Percentiles rank a stretch among this genome's conserved stretches.
Conservation (phyloP, 2,888 invertebrate genomes). For the Drosophila trichaetosa region DNA sequence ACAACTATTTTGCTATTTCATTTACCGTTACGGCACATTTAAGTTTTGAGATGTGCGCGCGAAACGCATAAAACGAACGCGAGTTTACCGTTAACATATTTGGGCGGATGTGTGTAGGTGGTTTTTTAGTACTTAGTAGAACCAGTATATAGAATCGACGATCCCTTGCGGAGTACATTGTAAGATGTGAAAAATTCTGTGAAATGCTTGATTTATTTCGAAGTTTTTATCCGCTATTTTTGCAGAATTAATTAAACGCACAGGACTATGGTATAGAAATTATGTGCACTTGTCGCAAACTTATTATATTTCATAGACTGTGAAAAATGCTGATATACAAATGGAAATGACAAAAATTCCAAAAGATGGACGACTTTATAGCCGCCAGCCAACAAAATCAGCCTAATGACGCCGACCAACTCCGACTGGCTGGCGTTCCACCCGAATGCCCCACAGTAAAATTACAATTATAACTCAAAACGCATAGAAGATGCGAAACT, state of each 20-base stretch:
- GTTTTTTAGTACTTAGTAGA: slow-evolving; percentile 20
- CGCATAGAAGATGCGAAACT: slow-evolving; percentile 76
- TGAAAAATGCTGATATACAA: slow-evolving; percentile 73
- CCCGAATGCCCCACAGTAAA: slow-evolving; percentile 67
- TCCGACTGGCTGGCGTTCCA: slow-evolving; percentile 57
- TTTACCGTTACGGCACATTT: slow-evolving; percentile 82
- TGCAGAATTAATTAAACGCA: slow-evolving; percentile 39
- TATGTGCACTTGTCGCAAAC: slow-evolving; percentile 77
- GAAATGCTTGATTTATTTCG: slow-evolving; percentile 30
- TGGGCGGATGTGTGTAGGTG: slow-evolving; percentile 48
- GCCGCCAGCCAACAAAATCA: slow-evolving; percentile 9
- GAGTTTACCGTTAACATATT: slow-evolving; percentile 79
- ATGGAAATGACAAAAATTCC: slow-evolving; percentile 50
- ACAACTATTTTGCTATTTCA: slow-evolving; percentile 67
- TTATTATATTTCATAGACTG: slow-evolving; percentile 83
- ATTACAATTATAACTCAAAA: slow-evolving; percentile 82
- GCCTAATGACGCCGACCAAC: slow-evolving; percentile 11
- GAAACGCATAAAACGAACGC: slow-evolving; percentile 79
- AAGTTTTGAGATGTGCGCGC: slow-evolving; percentile 77
- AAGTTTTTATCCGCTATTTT: slow-evolving; percentile 6
- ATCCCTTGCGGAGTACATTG: slow-evolving; percentile 34
- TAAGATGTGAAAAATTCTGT: slow-evolving; percentile 24
- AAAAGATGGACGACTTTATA: slow-evolving; percentile 6
- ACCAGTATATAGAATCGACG: background rate
- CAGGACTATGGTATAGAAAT: slow-evolving; percentile 22